Evolutionary conservation across 1,140 invertebrate species (phyloP), one percentile per base, ranked within the genome.

Genomic region (Campoletis sonorensis): DNA sequence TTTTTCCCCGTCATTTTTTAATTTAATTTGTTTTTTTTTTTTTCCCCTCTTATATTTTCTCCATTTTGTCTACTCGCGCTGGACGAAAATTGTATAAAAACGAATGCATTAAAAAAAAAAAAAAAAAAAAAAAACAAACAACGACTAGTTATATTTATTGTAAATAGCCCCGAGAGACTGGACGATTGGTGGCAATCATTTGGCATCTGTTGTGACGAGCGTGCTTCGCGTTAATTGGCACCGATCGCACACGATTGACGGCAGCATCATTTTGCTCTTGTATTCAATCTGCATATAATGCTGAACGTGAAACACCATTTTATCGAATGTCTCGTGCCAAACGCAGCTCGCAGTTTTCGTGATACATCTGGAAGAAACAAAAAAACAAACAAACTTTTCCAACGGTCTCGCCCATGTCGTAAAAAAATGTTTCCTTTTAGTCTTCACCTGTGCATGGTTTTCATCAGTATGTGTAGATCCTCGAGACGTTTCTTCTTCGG

Each of bases 241-340:
- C 87, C 84, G 86, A 84, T 90, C 87, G 85, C 91, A 92, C 87
- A 85, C 85, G 81, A 92, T 89, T 80, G 83, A 82, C 83, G 90
- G 89, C 87, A 90, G 82, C 86, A 92, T 90, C 88, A 92, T 84
- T 86, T 89, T 87, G 87, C 89, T 90, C 81, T 88, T 90, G 86
- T 91, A 92, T 80, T 91, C 90, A 79, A 91, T 88, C 86, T 89
- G 89, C 91, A 92, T 92, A 88, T 89, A 89, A 85, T 87, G 85
- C 87, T 92, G 91, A 86, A 92, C 90, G 86, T 91, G 87, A 85
- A 88, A 88, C 85, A 90, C 86, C 81, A 87, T 90, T 90, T 88
- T 91, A 84, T 87, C 89, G 80, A 91, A 92, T 83, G 90, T 91
- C 86, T 87, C 86, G 90, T 92, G 90, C 90, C 91, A 92, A 90